Conservation (phyloP, 2,113 vertebrate species). For the Geococcyx californianus region DNA sequence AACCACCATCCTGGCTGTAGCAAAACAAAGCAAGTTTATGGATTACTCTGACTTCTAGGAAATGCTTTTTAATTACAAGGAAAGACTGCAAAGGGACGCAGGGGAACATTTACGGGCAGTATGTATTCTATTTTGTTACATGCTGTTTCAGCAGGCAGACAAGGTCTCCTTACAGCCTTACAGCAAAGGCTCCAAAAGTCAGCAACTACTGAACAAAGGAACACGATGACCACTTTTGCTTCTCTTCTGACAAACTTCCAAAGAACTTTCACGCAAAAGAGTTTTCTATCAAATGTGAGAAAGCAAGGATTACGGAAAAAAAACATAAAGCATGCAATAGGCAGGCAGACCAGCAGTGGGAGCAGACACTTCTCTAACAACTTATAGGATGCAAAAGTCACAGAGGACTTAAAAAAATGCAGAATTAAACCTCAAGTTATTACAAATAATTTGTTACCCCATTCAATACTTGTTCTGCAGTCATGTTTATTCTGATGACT, state of each 20-base stretch:
- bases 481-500: not conserved
- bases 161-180: not conserved
- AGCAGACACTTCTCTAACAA: not conserved
- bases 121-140: not conserved
- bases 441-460: not conserved
- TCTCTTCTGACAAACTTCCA: not conserved
- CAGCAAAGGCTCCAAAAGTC: not conserved
- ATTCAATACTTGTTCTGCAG: not conserved
- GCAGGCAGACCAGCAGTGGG: not conserved
- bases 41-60: slow-evolving; percentile 20
- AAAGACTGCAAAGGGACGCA: not conserved
- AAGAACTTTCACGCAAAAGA: not conserved
- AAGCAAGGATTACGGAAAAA: not conserved
- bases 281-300: not conserved
- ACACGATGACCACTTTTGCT: not conserved
- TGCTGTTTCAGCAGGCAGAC: slow-evolving; percentile 45
- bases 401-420: not conserved
- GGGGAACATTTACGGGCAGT: not conserved
- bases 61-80: slow-evolving; percentile 52
- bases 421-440: not conserved
- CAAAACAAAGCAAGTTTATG: slow-evolving; percentile 34
- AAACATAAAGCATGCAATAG: not conserved
- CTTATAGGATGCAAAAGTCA: not conserved
- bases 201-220: not conserved
- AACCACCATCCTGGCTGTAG: not conserved